Base-by-base conservation (phyloP, 64 coral and sea anemone genomes). In the Pocillopora damicornis region DNA sequence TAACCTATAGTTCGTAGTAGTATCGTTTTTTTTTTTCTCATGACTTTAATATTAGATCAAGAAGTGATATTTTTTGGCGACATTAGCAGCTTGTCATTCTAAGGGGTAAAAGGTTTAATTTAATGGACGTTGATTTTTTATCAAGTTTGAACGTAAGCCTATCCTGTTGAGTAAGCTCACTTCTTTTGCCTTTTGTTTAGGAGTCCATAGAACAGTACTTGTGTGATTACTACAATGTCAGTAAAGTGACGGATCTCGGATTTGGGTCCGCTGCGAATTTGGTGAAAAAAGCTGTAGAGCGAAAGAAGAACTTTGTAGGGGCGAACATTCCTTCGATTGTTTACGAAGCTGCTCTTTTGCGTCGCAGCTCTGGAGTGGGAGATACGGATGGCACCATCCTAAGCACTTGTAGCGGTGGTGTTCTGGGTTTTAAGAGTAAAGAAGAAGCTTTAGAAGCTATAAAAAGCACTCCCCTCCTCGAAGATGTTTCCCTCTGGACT, bases 361-460 rank as follows among this genome's bases (percentile, higher is more conserved):
- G 72, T 85, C 80, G 76, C 15, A 71, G 72, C 9, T 11, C 35
- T 56, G 79, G 45, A 0, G 13, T 16, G 9, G 22, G 73, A 57
- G 62, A 77, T 77, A 9, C 74, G n/a, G 65, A 20, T 3, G 79
- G 35, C 57, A 67, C 5, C 0, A 67, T 18, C 4, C 1, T 9
- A 88, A 63, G 42, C 13, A 57, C 22, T 10, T 63, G 58, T 58
- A 85, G 34, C 8, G 73, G 79, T 35, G 79, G 89, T 65, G 38
- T 76, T 15, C 75, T 84, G 60, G 89, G 89, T n/a, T 90, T 45
- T 22, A 83, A 63, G 60, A 90, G 1, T 37, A 64, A 37, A 65
- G 89, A 90, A 9, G 89, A 90, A 56, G 89, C 79, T 6, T 30
- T 90, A 75, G 81, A 26, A 4, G 80, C 89, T 18, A 62, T 90